Evolutionary conservation across 1,140 invertebrate genomes (phyloP).

Genomic region (Drosophila melanica): DNA sequence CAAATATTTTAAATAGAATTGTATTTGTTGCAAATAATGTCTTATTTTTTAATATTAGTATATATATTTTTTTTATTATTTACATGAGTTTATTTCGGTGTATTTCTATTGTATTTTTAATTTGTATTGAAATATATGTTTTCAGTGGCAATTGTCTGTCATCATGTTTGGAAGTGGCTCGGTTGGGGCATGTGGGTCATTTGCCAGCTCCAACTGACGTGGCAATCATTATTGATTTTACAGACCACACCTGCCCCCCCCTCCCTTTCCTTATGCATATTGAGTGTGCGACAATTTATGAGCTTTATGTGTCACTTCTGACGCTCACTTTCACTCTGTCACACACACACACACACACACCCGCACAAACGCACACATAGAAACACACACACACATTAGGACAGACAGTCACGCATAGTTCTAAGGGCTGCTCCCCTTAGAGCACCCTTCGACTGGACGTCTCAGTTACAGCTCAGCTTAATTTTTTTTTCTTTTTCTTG

Average conservation of each 20-base stretch:
- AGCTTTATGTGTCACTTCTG: conserved; percentile 81
- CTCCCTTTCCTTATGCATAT: conserved; percentile 51
- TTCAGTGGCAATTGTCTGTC: conserved; percentile 10
- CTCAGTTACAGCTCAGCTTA: conserved; percentile 61
- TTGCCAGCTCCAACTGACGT: conserved; percentile 26
- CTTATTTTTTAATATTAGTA: not conserved
- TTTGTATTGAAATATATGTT: conserved; percentile 41
- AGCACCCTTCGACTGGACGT: conserved; percentile 53
- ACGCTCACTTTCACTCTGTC: conserved; percentile 73
- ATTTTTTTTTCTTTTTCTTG: not conserved
- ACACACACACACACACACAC: conserved; percentile 29
- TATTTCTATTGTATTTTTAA: conserved; percentile 6
- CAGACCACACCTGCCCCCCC: conserved; percentile 10
- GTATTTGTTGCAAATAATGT: not conserved
- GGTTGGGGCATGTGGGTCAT: conserved; percentile 37
- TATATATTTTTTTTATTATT: too few relatives aligned
- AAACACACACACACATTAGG: conserved; percentile 1
- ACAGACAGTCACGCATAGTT: conserved; percentile 56
- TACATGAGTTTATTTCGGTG: not conserved
- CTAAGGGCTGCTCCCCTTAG: conserved; percentile 31
- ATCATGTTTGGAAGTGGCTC: conserved; percentile 56
- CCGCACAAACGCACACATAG: conserved; percentile 5
- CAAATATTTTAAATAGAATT: too few relatives aligned
- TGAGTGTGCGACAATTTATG: conserved; percentile 78
- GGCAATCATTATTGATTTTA: conserved; percentile 77